These are phyloP conservation scores for Gallinago jamesoni DNA, from an alignment of 2,113 vertebrate species.

Conservation along the genomic window DNA sequence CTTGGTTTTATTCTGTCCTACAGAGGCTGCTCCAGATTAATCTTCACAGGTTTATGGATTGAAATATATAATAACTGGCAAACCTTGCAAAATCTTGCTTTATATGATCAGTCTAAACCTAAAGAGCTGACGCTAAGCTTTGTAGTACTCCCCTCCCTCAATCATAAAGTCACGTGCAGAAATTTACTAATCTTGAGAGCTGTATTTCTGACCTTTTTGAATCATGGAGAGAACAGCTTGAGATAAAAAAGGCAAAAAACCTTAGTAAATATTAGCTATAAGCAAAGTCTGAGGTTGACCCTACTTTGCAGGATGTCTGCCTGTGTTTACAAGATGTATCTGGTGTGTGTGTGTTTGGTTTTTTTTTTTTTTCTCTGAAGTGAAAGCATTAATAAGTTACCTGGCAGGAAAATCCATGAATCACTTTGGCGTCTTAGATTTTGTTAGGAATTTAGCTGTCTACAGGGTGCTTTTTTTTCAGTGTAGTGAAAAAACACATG, in stretches of 20 bases:
- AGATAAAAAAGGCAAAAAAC: neutral
- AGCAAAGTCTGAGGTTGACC: slow-evolving; percentile 10
- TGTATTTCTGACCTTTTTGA: neutral
- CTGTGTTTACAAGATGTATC: slow-evolving; percentile 18
- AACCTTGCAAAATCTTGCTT: neutral
- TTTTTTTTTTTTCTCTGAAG: neutral
- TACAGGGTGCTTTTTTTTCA: neutral
- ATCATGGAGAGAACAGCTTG: neutral
- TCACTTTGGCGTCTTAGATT: neutral
- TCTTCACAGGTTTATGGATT: neutral
- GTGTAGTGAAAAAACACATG: neutral
- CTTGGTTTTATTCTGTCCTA: neutral
- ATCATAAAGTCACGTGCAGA: neutral
- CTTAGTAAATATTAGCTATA: neutral
- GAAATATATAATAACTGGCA: neutral
- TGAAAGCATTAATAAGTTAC: slow-evolving; percentile 58
- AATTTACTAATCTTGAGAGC: neutral
- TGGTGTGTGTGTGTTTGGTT: neutral
- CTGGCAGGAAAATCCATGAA: slow-evolving; percentile 37
- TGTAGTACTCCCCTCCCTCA: neutral
- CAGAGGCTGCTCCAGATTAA: neutral
- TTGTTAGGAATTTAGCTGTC: neutral
- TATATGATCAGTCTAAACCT: neutral
- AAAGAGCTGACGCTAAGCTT: neutral
- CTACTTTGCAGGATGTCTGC: neutral